Base-by-base conservation (phyloP, 2,888 invertebrate genomes). In the Dione juno region DNA sequence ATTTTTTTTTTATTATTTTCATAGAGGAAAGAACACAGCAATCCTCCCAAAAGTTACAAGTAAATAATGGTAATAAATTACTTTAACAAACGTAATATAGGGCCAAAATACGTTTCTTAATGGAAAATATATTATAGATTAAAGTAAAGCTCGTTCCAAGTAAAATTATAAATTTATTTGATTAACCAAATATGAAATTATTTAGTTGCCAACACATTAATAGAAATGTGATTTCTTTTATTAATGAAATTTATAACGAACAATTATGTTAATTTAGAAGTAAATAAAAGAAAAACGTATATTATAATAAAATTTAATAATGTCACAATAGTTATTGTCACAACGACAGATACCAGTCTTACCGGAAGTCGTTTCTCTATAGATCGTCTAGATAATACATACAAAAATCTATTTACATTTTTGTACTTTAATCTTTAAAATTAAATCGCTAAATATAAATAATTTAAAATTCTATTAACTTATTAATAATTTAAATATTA, bases 231-330 rank as follows among this genome's bases (percentile, higher is more conserved):
- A 13, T 43, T 43, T 1, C 43, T 43, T 13, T 13, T 13, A 43
- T 43, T 13, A 43, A 43, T 43, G 13, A n/a, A n/a, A n/a, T n/a
- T n/a, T n/a, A 13, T 3, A 43, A 43, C 43, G 43, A 13, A 13
- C 13, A n/a, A 54, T 37, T n/a, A 54, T 53, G n/a, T 10, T 0
- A 54, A 16, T 37, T 37, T 3, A 35, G 6, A 54, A 6, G n/a
- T 6, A n/a, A 37, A 16, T 35, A 16, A 57, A 54, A 54, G 35
- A 3, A 16, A 19, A 40, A n/a, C 10, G 6, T 16, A 57, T 16
- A 57, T 57, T 40, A 11, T 19, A 16, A 57, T n/a, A 57, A 37
- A 57, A 5, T 57, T 57, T 57, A 40, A 57, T 57, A 13, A 19
- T 57, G 16, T 57, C 16, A 57, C 11, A 40, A 40, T 16, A 40